Base-by-base conservation (phyloP, 2,888 invertebrate genomes). In the Leptinotarsa rubiginosa region DNA sequence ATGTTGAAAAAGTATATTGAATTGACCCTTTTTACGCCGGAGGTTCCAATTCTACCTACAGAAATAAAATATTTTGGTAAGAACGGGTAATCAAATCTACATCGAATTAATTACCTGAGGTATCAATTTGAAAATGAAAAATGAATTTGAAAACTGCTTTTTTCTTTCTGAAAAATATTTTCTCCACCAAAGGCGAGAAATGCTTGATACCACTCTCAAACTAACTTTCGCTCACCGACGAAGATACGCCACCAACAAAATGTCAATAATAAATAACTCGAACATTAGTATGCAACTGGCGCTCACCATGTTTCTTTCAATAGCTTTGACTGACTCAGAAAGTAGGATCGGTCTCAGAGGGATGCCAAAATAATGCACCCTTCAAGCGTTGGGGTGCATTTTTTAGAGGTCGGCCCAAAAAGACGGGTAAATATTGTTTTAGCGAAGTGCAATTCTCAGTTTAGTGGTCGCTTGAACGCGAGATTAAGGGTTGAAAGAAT, bases 371-470 rank as follows among this genome's bases (percentile, higher is more conserved):
- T 85, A 86, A 85, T 86, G 85, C 85, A 85, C 83, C 84, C 82
- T 78, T 79, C 77, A 80, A 80, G 78, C 77, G 73, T 73, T 67
- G 81, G 87, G 87, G 87, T 87, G 87, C 86, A 87, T 87, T 86
- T 86, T 87, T 87, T 86, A 87, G 84, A 81, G 83, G 80, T 78
- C 77, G 80, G 82, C 79, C 41, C 82, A 81, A 83, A 82, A 82
- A 83, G 83, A 82, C 83, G 85, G 83, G 86, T 87, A 87, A 87
- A 87, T 87, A 87, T 87, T 87, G 84, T 87, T 86, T 86, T 83
- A 86, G 85, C 79, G 82, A 83, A 86, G 85, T 85, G 86, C 86
- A 86, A 84, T 85, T 86, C 86, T 86, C 85, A 82, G 84, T 86
- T 83, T 81, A 78, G 80, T 78, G 77, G 79, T 77, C 74, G 77